These are phyloP conservation scores for Paramuricea clavata DNA, from an alignment of 92 coral and sea anemone species.

Conservation along the genomic window DNA sequence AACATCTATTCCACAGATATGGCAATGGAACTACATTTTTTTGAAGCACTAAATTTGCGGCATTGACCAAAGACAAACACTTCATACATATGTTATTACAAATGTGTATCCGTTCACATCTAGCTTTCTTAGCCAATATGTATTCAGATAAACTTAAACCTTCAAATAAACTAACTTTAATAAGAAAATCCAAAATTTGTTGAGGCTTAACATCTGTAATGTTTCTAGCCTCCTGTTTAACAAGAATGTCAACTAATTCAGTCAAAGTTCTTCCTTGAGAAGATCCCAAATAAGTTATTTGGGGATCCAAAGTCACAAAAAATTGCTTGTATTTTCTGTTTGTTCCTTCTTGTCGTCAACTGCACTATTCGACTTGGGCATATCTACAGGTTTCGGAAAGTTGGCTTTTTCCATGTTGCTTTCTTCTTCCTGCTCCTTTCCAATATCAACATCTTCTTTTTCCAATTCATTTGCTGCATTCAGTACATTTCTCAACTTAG, in stretches of 20 bases:
- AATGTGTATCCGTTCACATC: conserved; percentile 63
- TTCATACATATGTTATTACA: conserved; percentile 6
- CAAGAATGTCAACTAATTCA: conserved; percentile 31
- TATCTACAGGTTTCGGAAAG: not conserved
- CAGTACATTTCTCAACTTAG: no score
- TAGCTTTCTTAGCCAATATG: conserved; percentile 71
- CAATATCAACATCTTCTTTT: no score
- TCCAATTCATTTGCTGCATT: no score
- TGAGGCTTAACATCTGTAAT: conserved; percentile 53
- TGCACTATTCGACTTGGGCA: no score
- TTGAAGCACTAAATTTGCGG: conserved; percentile 62
- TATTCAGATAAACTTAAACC: conserved; percentile 69
- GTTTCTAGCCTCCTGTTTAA: conserved; percentile 56
- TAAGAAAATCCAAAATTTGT: conserved; percentile 43
- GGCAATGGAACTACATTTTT: conserved; percentile 61
- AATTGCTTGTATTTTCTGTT: not conserved
- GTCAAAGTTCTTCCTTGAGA: not conserved
- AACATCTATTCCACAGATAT: conserved; percentile 58
- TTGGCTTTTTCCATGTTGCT: not conserved
- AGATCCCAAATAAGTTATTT: not conserved
- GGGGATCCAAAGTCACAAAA: not conserved
- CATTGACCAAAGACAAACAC: conserved; percentile 36
- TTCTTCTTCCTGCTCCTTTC: no score
- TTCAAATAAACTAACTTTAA: conserved; percentile 70
- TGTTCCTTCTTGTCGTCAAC: not conserved